These are phyloP conservation scores for Drosophila mimica DNA, from an alignment of 2,888 invertebrate species.

Conservation along the genomic window DNA sequence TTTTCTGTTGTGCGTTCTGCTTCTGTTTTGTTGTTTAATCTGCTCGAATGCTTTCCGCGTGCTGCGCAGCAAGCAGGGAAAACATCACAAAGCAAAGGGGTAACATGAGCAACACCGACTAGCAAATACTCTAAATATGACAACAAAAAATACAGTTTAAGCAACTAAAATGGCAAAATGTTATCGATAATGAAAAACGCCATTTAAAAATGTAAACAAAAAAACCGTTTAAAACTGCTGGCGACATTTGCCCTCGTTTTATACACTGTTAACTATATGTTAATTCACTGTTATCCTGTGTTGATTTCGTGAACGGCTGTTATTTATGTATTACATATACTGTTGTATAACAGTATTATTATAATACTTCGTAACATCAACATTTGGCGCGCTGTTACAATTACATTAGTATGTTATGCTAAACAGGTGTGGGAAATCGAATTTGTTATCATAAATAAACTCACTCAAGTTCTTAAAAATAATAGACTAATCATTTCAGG, in stretches of 20 bases:
- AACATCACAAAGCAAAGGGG: slow-evolving; percentile 19
- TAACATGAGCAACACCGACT: neutral
- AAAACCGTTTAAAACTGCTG: neutral
- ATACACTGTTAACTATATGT: neutral
- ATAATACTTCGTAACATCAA: neutral
- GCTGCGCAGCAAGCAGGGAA: slow-evolving; percentile 59
- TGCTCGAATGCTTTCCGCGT: slow-evolving; percentile 64
- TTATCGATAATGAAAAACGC: neutral
- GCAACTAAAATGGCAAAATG: neutral
- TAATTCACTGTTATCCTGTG: neutral
- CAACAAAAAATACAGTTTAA: neutral
- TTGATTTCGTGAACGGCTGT: no score
- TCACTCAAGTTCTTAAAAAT: neutral
- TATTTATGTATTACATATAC: no score
- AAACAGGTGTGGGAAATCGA: neutral
- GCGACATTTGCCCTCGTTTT: no score
- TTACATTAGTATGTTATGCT: neutral
- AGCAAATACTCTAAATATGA: slow-evolving; percentile 12
- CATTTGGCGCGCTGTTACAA: neutral
- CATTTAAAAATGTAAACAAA: neutral
- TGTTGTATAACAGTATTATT: neutral
- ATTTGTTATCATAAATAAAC: neutral
- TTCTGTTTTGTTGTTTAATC: slow-evolving; percentile 20
- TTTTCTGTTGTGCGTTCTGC: slow-evolving; percentile 6
- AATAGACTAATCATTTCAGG: neutral